Base-by-base conservation (phyloP, 2,888 invertebrate species). In the Melitaea athalia region DNA sequence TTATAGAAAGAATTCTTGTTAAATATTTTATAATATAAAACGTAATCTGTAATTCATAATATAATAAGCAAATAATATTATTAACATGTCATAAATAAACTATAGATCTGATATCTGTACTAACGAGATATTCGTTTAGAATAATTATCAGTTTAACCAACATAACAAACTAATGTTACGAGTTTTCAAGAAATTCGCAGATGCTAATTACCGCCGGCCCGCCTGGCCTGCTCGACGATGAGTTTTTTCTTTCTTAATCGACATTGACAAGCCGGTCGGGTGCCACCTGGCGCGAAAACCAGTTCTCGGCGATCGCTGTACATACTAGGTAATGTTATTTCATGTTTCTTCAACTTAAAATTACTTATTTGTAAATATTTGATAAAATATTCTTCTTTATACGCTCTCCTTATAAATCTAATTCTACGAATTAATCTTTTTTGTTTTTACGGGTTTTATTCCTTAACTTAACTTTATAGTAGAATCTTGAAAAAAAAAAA, bases 251-350 rank as follows among this genome's bases (percentile, higher is more conserved):
- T 57, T 66, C 68, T 64, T 67, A 71, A 76, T 70, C 66, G 69
- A 72, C 75, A 71, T 70, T 70, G 75, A 70, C 64, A 67, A 70
- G 71, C 72, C 68, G 68, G 70, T 70, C 72, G 67, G 60, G 70
- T 67, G 64, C 74, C 76, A 75, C 73, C 76, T 76, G 76, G 75
- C 71, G 70, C 61, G 43, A 49, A 67, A 74, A 76, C 76, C 70
- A 52, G 76, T 75, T 74, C 61, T 31, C 66, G 66, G 64, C 64
- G 71, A 57, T 67, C 67, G 72, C 70, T 67, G n/a, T 55, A n/a
- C n/a, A n/a, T n/a, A 33, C 53, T 55, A 33, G 53, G 31, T 55
- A 55, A 55, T 55, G 33, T 33, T 55, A 52, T 52, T 33, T 33
- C 53, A 52, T 11, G 14, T 33, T 33, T 55, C 33, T 33, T 17